Evolutionary conservation across 2,888 invertebrate genomes (phyloP).

Genomic region (Parochlus steinenii): DNA sequence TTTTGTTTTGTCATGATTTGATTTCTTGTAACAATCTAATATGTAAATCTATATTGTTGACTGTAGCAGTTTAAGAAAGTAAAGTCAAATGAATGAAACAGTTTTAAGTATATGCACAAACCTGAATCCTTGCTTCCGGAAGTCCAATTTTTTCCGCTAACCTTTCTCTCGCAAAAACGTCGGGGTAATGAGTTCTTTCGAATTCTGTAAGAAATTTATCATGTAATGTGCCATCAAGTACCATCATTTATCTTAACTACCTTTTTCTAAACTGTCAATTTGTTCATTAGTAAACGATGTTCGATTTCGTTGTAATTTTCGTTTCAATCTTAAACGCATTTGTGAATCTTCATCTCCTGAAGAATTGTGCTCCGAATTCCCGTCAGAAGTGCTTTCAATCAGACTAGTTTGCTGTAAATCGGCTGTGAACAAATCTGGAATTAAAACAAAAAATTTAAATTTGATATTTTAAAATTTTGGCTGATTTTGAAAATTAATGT

Average conservation of each 20-base stretch:
- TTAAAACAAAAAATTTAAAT: not conserved
- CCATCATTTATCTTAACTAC: conserved; percentile 35
- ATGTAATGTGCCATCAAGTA: conserved; percentile 11
- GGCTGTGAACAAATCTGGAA: conserved; percentile 39
- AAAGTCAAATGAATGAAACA: too few species aligned
- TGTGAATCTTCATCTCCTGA: conserved; percentile 84
- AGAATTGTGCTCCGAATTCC: conserved; percentile 80
- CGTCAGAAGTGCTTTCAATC: conserved; percentile 66
- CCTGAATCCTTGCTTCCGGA: conserved; percentile 98
- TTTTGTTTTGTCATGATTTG: too few species aligned
- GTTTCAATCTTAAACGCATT: conserved; percentile 79
- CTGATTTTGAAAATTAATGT: not conserved
- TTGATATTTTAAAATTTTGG: too few species aligned
- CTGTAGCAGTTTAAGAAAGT: too few species aligned
- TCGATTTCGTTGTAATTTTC: conserved; percentile 92
- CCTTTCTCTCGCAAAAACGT: conserved; percentile 90
- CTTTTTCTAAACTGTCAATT: conserved; percentile 97
- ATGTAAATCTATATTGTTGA: too few species aligned
- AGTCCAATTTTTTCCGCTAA: conserved; percentile 94
- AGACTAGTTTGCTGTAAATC: conserved; percentile 38
- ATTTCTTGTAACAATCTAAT: too few species aligned
- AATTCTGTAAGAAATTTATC: conserved; percentile 55
- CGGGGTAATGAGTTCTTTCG: conserved; percentile 93
- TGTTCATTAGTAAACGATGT: conserved; percentile 98
- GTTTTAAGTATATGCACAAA: too few species aligned